Conservation (phyloP, 2,113 vertebrate genomes). For the Nerophis ophidion region DNA sequence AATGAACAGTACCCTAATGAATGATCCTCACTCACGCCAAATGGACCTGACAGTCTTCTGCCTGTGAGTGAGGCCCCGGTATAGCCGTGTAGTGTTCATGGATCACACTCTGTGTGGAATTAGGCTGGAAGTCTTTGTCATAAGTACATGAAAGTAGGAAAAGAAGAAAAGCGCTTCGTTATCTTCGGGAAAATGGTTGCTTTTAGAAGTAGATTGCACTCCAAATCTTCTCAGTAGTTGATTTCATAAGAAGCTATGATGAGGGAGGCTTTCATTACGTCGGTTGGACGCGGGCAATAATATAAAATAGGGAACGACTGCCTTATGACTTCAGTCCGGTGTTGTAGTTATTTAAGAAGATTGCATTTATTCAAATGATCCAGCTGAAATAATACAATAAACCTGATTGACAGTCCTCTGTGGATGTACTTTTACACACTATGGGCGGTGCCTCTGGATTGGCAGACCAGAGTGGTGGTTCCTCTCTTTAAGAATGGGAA, state of each 20-base stretch:
- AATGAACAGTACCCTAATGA: conserved; percentile 66
- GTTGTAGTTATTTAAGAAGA: background rate
- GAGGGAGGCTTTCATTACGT: conserved; percentile 24
- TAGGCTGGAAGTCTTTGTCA: conserved; percentile 5
- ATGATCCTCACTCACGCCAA: conserved; percentile 61
- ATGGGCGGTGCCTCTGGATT: no score
- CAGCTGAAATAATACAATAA: conserved; percentile 33
- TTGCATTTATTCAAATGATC: conserved; percentile 30
- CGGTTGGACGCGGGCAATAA: no score
- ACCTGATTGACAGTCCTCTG: background rate
- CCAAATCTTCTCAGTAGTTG: conserved; percentile 36
- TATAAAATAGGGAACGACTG: no score
- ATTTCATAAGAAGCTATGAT: conserved; percentile 38
- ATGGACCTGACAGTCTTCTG: conserved; percentile 58
- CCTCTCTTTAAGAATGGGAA: no score
- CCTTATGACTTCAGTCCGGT: no score
- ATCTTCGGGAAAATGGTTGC: background rate
- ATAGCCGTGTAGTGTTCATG: conserved; percentile 28
- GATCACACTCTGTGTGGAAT: conserved; percentile 39
- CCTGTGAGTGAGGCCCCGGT: conserved; percentile 49
- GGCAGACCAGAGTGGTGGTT: no score
- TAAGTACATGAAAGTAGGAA: conserved; percentile 4
- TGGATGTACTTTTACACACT: no score
- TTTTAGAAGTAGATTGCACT: conserved; percentile 4
- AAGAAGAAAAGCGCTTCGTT: no score